phyloP scores from a whole-genome alignment of 2,888 invertebrate species.

The Trissonchulus sp. region DNA sequence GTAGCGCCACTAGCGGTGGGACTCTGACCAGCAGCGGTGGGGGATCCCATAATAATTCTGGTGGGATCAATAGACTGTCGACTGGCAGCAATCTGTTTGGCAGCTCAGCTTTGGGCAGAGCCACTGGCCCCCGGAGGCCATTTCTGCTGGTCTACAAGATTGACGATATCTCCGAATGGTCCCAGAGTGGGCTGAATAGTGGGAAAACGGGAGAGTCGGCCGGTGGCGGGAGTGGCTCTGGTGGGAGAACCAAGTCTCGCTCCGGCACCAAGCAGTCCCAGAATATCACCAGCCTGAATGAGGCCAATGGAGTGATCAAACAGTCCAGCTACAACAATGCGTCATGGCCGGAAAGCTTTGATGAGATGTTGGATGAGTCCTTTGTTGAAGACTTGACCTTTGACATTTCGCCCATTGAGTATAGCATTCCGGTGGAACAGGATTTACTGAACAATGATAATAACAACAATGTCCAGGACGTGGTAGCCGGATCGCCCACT shows the following conservation, averaged over 20 bases:
- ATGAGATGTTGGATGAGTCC: background rate
- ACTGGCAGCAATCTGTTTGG: no score
- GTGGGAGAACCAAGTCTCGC: background rate
- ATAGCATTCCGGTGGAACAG: background rate
- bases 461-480: background rate
- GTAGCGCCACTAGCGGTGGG: background rate
- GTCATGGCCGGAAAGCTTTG: background rate
- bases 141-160: slow-evolving; percentile 32
- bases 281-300: background rate
- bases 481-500: background rate
- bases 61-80: no score
- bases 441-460: background rate
- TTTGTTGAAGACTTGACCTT: background rate
- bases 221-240: background rate
- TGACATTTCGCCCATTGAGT: background rate
- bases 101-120: no score
- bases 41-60: no score
- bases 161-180: slow-evolving; percentile 20
- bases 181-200: background rate
- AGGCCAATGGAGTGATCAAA: background rate
- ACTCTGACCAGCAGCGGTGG: background rate
- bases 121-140: slow-evolving; percentile 24
- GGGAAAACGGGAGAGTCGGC: background rate
- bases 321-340: no score
- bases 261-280: background rate